Evolutionary conservation across 2,888 invertebrate species (phyloP).

Genomic region (Hoplodrina blanda): DNA sequence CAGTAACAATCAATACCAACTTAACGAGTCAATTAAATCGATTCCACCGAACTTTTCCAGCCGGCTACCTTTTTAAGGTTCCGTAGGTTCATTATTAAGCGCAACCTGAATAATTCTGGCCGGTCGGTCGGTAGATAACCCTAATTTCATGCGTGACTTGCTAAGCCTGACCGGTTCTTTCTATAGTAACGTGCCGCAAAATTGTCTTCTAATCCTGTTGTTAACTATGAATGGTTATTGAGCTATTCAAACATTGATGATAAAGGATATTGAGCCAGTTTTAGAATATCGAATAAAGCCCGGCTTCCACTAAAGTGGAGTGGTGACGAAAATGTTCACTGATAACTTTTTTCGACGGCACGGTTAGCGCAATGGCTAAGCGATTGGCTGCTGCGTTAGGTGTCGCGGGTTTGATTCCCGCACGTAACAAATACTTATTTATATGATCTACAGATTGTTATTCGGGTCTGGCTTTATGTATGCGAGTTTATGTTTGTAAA

Average conservation of each 20-base stretch:
- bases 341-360: no score
- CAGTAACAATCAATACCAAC: slow-evolving; percentile 43
- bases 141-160: slow-evolving; percentile 64
- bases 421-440: no score
- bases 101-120: slow-evolving; percentile 61
- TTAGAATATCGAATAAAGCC: not conserved
- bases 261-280: slow-evolving; percentile 1
- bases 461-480: no score
- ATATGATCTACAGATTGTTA: no score
- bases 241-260: not conserved
- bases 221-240: slow-evolving; percentile 18
- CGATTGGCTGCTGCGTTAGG: no score
- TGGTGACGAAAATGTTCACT: no score
- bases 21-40: slow-evolving; percentile 58
- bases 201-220: slow-evolving; percentile 44
- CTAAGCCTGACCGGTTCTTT: slow-evolving; percentile 51
- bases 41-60: slow-evolving; percentile 51
- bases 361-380: no score
- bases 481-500: no score
- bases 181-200: slow-evolving; percentile 38
- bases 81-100: slow-evolving; percentile 62
- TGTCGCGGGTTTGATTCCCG: no score
- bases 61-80: slow-evolving; percentile 59
- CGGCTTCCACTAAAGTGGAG: no score
- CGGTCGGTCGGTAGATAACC: slow-evolving; percentile 52